Percentiles rank a stretch among this genome's conserved stretches.
Evolutionary conservation across 1,140 invertebrate genomes (phyloP).

Genomic region (Dreissena rostriformis): DNA sequence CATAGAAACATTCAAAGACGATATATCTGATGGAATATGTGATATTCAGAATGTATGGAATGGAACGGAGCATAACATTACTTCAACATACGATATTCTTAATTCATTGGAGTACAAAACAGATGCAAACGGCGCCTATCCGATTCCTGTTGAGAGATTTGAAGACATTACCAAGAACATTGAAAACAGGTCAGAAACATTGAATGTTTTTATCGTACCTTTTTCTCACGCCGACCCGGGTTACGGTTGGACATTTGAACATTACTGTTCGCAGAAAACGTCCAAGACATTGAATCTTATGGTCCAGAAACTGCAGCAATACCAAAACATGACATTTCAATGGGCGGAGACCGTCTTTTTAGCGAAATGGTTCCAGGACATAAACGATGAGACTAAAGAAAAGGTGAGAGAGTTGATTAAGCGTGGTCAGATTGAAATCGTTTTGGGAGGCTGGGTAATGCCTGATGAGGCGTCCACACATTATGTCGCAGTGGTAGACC

Average conservation of each 20-base stretch:
- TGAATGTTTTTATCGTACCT: conserved; percentile 92
- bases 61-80: no score
- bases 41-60: background rate
- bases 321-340: conserved; percentile 93
- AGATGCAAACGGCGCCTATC: conserved; percentile 12
- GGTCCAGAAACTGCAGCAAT: conserved; percentile 89
- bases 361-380: conserved; percentile 84
- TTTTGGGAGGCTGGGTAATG: conserved; percentile 88
- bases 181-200: background rate
- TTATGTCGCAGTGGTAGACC: conserved; percentile 87
- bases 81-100: conserved; percentile 41
- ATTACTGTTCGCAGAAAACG: conserved; percentile 93
- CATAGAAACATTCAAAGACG: background rate
- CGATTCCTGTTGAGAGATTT: conserved; percentile 34
- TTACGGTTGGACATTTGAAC: conserved; percentile 65
- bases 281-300: conserved; percentile 95
- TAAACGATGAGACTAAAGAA: conserved; percentile 90
- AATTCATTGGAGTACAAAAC: conserved; percentile 32
- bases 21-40: background rate
- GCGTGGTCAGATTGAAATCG: conserved; percentile 91
- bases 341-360: conserved; percentile 93
- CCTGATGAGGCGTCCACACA: conserved; percentile 95
- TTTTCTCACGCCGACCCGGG: conserved; percentile 98
- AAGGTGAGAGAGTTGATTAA: conserved; percentile 83
- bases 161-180: conserved; percentile 12